Conservation (phyloP, 2,797 vertebrate genomes). For the Melanotaenia boesemani region DNA sequence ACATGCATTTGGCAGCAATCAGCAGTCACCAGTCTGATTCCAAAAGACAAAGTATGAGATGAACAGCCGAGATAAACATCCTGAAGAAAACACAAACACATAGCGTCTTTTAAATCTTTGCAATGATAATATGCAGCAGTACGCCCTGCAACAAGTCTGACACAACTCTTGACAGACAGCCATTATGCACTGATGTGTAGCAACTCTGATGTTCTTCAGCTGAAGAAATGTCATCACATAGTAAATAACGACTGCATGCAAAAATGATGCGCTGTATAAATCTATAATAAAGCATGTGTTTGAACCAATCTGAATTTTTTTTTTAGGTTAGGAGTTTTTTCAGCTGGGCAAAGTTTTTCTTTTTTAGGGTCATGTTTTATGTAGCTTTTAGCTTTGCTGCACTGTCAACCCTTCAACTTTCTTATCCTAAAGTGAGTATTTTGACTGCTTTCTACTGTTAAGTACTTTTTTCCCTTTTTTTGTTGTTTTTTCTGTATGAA, state of each 20-base stretch:
- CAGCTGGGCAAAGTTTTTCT: neutral
- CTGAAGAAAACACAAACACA: neutral
- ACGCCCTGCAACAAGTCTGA: neutral
- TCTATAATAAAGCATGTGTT: neutral
- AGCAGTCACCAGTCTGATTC: neutral
- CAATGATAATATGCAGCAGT: neutral
- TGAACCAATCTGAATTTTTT: too few relatives aligned
- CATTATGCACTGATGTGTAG: neutral
- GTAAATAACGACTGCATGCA: neutral
- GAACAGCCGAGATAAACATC: neutral
- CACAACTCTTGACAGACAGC: neutral
- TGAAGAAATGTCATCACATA: neutral
- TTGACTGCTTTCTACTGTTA: too few relatives aligned
- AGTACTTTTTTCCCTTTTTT: neutral
- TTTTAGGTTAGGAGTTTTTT: neutral
- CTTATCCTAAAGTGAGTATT: neutral
- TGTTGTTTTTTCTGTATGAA: neutral
- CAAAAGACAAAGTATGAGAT: neutral
- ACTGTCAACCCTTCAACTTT: neutral
- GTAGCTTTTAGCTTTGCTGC: neutral
- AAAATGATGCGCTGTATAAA: neutral
- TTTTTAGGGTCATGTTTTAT: neutral
- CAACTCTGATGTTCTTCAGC: neutral
- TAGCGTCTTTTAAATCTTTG: neutral
- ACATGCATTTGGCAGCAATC: neutral